Base-by-base conservation (phyloP, 2,113 vertebrate genomes). In the Syngnathoides biaculeatus region DNA sequence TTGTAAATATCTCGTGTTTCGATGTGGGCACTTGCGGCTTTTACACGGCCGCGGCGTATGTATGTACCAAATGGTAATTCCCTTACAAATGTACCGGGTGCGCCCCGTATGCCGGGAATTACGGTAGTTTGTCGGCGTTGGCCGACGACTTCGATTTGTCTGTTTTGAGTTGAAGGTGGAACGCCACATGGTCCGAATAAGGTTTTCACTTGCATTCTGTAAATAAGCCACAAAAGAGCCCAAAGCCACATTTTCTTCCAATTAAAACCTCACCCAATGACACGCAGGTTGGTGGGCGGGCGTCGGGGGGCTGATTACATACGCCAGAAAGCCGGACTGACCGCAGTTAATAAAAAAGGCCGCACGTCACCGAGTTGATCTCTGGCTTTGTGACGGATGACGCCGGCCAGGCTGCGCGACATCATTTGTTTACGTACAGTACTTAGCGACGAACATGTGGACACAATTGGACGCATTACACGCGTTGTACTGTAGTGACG, bases 261-360 rank as follows among this genome's bases (percentile, higher is more conserved):
- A 35, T 6, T 35, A 35, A 35, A 35, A 35, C 30, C 30, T 35
- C 6, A 35, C 30, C 30, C 30, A 80, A 89, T 92, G 86, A 91
- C 95, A 50, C 50, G 12, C 13, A 11, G 55, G 48, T 77, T 73
- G 72, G 30, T 6, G 30, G 30, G 30, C n/a, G 30, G 30, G 70
- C 74, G 56, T n/a, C 68, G 60, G 71, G 69, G 72, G 77, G 10
- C 65, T 35, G 67, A 58, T 24, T 73, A 15, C 19, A 53, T 22
- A 57, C 65, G 45, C 14, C 15, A 47, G 45, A 47, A n/a, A n/a
- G n/a, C n/a, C 80, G 61, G 47, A 58, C 73, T 56, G 42, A 42
- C 39, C 27, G 14, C 4, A 6, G 56, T 15, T 63, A 27, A 43
- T 53, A 35, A 57, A 27, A 27, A 24, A 57, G 45, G 45, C 45